Conservation (phyloP, 2,888 invertebrate genomes). For the Temnothorax unifasciatus region DNA sequence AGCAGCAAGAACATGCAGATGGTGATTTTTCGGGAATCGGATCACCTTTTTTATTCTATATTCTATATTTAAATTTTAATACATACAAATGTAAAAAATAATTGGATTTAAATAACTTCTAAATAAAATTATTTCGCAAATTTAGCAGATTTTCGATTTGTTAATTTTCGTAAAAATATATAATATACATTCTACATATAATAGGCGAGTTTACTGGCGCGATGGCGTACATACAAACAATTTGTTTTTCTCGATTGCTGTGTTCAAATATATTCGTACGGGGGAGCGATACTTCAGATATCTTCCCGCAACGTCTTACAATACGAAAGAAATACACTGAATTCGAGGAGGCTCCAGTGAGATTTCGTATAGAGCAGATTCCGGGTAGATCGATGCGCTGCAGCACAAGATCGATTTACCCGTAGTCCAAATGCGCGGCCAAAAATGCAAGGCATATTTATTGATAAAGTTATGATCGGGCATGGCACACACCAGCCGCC, state of each 20-base stretch:
- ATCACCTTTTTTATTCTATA: background rate
- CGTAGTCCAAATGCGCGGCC: constrained; percentile 31
- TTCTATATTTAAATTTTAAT: background rate
- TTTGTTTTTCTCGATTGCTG: constrained; percentile 12
- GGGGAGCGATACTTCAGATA: background rate
- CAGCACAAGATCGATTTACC: constrained; percentile 40
- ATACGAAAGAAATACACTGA: constrained; percentile 18
- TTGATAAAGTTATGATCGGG: constrained; percentile 60
- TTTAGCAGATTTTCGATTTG: background rate
- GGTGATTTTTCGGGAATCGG: background rate
- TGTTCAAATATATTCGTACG: background rate
- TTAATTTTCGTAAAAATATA: background rate
- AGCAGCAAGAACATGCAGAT: background rate
- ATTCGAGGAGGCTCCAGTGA: constrained; percentile 18
- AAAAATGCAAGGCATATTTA: constrained; percentile 39
- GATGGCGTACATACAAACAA: background rate
- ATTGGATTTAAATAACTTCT: background rate
- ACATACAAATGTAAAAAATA: background rate
- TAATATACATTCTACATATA: background rate
- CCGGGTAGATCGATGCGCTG: constrained; percentile 15
- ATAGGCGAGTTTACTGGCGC: background rate
- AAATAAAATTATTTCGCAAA: background rate
- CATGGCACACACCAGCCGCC: constrained; percentile 41
- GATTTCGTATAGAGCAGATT: background rate
- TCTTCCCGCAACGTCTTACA: constrained; percentile 5